These are phyloP conservation scores for Tachyglossus aculeatus DNA, from an alignment of 2,797 vertebrate species.

Conservation along the genomic window DNA sequence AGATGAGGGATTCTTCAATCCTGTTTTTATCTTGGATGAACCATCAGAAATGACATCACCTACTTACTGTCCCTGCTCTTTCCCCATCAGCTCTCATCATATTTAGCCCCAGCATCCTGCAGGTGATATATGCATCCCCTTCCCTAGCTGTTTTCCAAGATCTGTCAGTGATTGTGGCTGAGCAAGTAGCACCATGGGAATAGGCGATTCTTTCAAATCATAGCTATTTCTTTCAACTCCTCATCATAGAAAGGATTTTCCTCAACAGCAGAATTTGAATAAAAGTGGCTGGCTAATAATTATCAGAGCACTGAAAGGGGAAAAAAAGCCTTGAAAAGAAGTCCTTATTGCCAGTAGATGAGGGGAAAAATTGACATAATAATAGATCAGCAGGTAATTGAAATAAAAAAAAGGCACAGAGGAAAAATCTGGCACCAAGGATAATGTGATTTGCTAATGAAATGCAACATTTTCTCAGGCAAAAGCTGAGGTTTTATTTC, in stretches of 20 bases:
- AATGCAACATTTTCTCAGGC: slow-evolving; percentile 8
- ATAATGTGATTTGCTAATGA: slow-evolving; percentile 21
- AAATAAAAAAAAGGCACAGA: slow-evolving; percentile 39
- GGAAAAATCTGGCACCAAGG: slow-evolving; percentile 8
- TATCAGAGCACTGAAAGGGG: slow-evolving; percentile 27
- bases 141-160: too few relatives aligned
- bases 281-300: slow-evolving; percentile 49
- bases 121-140: too few relatives aligned
- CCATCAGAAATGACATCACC: too few relatives aligned
- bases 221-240: slow-evolving; percentile 20
- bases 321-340: slow-evolving; percentile 9
- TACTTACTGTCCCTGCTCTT: too few relatives aligned
- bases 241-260: slow-evolving; percentile 40
- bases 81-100: too few relatives aligned
- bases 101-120: too few relatives aligned
- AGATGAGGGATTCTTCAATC: too few relatives aligned
- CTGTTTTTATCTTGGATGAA: too few relatives aligned
- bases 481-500: slow-evolving; percentile 31
- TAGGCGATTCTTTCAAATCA: slow-evolving; percentile 18
- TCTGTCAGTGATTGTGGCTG: too few relatives aligned
- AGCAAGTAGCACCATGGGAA: slow-evolving; percentile 2
- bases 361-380: slow-evolving; percentile 39
- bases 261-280: slow-evolving; percentile 31
- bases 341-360: slow-evolving; percentile 31
- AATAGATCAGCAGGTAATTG: slow-evolving; percentile 45